Evolutionary conservation across 2,113 vertebrate species (phyloP).

Genomic region (Archocentrus centrarchus): DNA sequence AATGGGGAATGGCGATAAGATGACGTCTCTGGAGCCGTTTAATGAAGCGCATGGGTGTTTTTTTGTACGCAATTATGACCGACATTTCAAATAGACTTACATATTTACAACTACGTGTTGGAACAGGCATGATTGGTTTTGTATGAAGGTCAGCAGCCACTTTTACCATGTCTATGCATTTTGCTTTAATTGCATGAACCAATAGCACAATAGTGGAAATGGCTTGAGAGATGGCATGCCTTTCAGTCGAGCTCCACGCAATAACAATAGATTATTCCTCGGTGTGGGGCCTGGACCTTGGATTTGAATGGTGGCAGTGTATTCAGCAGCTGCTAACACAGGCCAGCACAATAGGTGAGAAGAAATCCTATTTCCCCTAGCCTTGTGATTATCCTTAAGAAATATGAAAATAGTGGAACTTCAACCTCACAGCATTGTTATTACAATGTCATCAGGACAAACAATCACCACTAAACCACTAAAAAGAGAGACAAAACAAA

Average conservation of each 20-base stretch:
- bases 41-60: conserved; percentile 28
- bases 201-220: conserved; percentile 31
- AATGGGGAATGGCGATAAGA: conserved; percentile 26
- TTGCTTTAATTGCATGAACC: conserved; percentile 20
- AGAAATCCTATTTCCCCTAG: conserved; percentile 63
- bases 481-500: conserved; percentile 81
- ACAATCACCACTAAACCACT: conserved; percentile 86
- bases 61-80: conserved; percentile 42
- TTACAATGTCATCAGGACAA: conserved; percentile 88
- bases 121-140: conserved; percentile 22
- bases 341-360: conserved; percentile 59
- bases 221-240: conserved; percentile 41
- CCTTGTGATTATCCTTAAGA: conserved; percentile 74
- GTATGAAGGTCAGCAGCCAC: conserved; percentile 32
- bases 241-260: conserved; percentile 54
- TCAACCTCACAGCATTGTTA: conserved; percentile 89
- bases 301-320: conserved; percentile 79
- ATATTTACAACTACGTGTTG: conserved; percentile 67
- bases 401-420: conserved; percentile 84
- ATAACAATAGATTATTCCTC: conserved; percentile 56
- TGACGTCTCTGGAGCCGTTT: conserved; percentile 47
- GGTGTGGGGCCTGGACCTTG: conserved; percentile 60
- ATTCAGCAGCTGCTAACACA: conserved; percentile 76
- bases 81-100: conserved; percentile 30
- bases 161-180: conserved; percentile 18